Base-by-base conservation (phyloP, 35 echinoderm and acorn worm genomes). In the Apostichopus japonicus region DNA sequence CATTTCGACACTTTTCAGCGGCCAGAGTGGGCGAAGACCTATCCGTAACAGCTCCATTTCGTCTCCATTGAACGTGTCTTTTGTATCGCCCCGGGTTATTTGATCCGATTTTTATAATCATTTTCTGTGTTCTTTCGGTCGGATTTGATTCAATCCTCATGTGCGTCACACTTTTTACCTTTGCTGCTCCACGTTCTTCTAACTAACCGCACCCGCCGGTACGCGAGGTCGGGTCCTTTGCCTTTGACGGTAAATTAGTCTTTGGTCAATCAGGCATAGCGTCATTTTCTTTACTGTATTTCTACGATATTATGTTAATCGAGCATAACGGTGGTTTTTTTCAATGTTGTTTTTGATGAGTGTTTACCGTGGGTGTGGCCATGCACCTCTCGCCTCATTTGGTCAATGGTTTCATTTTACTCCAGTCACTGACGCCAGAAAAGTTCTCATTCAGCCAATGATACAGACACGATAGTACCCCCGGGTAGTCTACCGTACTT, bases 71-170 rank as follows among this genome's bases (percentile, higher is more conserved):
- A 75, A 75, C 71, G 71, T 75, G 71, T n/a, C 71, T 75, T 73
- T 73, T 16, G 15, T 53, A 51, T 89, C 63, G 86, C 81, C 53
- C 56, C 23, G 86, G 86, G 86, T 51, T 89, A 89, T 89, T 89
- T 73, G 86, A 89, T 89, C 59, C 56, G 7, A 89, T 11, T 89
- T 89, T 53, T 65, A 24, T 89, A 89, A 89, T 89, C 61, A 63
- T 52, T 89, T 44, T 89, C 33, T 54, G 86, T 62, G 10, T 65
- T 56, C 63, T 65, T 73, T 62, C 86, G 53, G 17, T 89, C 25
- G 63, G 17, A 27, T 23, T 84, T 84, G 14, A 84, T 84, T 16
- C 81, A 58, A 84, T 10, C 55, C 81, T 17, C 79, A 55, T 54
- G 77, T 79, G 44, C 10, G 14, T 13, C 77, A 61, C 57, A 61